A percentile compares a stretch with the other conserved stretches of the same genome.
Evolutionary conservation across 2,113 vertebrate species (phyloP).

Genomic region (Sisor rabdophorus): DNA sequence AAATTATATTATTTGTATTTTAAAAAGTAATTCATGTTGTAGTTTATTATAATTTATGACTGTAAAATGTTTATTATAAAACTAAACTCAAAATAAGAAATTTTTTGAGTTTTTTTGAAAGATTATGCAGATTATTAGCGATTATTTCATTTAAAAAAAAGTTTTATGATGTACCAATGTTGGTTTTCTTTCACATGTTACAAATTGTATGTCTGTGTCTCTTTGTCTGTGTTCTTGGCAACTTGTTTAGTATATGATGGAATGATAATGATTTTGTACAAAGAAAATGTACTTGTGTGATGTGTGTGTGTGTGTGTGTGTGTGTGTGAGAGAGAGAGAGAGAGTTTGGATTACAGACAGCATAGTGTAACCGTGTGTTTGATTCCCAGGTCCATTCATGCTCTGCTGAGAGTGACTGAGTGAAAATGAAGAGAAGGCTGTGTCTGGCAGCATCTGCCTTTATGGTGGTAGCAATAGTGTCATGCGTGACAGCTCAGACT

Average conservation of each 20-base stretch:
- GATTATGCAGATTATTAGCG: neutral
- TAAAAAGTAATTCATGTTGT: too few relatives aligned
- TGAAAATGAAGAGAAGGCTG: slow-evolving; percentile 82
- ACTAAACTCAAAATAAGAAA: too few relatives aligned
- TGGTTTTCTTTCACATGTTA: too few relatives aligned
- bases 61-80: neutral
- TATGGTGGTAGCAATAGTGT: slow-evolving; percentile 76
- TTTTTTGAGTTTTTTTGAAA: too few relatives aligned
- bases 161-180: too few relatives aligned
- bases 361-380: slow-evolving; percentile 41
- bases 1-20: too few relatives aligned
- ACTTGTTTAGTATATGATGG: neutral
- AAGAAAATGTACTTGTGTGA: neutral
- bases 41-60: neutral
- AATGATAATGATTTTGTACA: neutral
- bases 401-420: slow-evolving; percentile 71
- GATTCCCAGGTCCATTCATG: slow-evolving; percentile 80
- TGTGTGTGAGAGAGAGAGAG: neutral
- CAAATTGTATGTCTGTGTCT: neutral
- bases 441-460: slow-evolving; percentile 70
- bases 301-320: neutral
- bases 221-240: neutral
- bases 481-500: slow-evolving; percentile 75
- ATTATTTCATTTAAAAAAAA: neutral
- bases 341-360: neutral